A percentile compares a stretch with the other conserved stretches of the same genome.
Conservation (phyloP, 2,888 invertebrate genomes). For the Drosophila tripunctata region DNA sequence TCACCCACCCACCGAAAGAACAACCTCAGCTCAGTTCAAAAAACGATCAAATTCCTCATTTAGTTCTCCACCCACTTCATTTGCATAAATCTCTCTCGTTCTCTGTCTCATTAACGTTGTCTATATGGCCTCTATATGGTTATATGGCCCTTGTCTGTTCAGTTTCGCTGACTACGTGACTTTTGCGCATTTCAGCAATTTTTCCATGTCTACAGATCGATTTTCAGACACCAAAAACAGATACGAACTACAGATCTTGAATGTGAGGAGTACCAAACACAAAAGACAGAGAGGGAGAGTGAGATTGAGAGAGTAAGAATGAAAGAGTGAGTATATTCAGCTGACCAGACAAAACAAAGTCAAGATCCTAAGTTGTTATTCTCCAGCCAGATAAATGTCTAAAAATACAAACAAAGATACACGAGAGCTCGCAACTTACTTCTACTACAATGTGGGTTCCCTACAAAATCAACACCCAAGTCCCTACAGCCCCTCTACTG, state of each 20-base stretch:
- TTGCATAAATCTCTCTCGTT: slow-evolving; percentile 53
- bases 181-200: slow-evolving; percentile 63
- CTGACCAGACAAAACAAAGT: slow-evolving; percentile 64
- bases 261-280: neutral
- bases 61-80: neutral
- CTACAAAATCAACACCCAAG: neutral
- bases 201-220: slow-evolving; percentile 60
- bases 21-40: neutral
- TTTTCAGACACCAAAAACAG: slow-evolving; percentile 62
- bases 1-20: slow-evolving; percentile 42
- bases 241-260: slow-evolving; percentile 51
- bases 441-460: slow-evolving; percentile 54
- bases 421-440: slow-evolving; percentile 35
- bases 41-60: slow-evolving; percentile 5
- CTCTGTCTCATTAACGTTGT: slow-evolving; percentile 64
- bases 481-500: neutral
- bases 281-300: neutral
- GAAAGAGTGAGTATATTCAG: slow-evolving; percentile 13
- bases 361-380: slow-evolving; percentile 46
- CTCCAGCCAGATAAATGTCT: slow-evolving; percentile 67
- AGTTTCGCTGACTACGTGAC: slow-evolving; percentile 70
- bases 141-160: slow-evolving; percentile 52
- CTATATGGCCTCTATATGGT: slow-evolving; percentile 63
- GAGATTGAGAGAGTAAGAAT: neutral
- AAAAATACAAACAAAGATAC: slow-evolving; percentile 70